Percentiles rank a stretch among this genome's conserved stretches.
phyloP scores from a whole-genome alignment of 2,113 vertebrate species.

The Tachysurus fulvidraco region DNA sequence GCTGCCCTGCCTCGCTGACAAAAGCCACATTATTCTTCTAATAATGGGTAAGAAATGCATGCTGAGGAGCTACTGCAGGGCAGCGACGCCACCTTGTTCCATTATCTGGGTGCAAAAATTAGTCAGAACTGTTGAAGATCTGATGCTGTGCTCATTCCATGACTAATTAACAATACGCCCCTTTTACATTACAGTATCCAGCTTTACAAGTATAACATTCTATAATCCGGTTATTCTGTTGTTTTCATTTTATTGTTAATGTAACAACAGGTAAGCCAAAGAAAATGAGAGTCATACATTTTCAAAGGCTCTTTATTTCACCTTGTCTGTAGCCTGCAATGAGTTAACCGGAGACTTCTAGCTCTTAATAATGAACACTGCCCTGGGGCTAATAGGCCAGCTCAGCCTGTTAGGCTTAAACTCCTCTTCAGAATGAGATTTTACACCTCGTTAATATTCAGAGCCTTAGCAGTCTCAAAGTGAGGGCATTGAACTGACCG shows the following conservation, averaged over 20 bases:
- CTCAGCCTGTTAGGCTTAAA: background rate
- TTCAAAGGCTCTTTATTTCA: background rate
- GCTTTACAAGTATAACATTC: background rate
- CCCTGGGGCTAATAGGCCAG: slow-evolving; percentile 1
- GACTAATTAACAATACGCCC: background rate
- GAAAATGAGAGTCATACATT: too few species aligned
- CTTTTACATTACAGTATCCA: background rate
- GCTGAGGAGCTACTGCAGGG: background rate
- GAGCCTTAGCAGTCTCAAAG: background rate
- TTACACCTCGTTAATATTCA: background rate
- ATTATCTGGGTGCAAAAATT: background rate
- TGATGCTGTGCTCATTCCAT: background rate
- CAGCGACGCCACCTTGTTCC: slow-evolving; percentile 3
- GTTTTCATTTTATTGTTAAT: background rate
- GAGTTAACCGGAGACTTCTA: background rate
- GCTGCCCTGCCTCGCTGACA: slow-evolving; percentile 20
- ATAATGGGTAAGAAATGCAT: background rate
- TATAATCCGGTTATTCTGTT: background rate
- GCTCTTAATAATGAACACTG: background rate
- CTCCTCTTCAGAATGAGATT: background rate
- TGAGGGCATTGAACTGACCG: background rate
- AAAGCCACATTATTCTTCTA: slow-evolving; percentile 5
- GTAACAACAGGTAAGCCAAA: background rate
- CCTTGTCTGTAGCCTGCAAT: background rate
- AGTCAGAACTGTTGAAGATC: background rate